A percentile compares a stretch with the other conserved stretches of the same genome.
phyloP scores from a whole-genome alignment of 23 tunicate genomes.

The Corella eumyota region DNA sequence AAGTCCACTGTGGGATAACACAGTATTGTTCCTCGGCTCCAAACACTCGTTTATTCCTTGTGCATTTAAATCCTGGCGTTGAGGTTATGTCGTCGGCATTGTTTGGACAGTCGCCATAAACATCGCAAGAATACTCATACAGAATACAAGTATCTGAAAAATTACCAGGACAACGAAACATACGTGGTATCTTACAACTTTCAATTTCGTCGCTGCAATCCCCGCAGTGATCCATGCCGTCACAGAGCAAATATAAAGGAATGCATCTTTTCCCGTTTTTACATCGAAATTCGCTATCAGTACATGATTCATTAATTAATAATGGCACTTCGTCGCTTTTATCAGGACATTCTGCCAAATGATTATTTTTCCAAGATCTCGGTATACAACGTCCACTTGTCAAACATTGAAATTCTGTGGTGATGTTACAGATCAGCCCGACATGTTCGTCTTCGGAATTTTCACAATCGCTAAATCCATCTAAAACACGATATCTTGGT shows the following conservation, averaged over 20 bases:
- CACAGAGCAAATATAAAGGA: too few relatives aligned
- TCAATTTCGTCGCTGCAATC: too few relatives aligned
- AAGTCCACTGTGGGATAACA: constrained; percentile 20
- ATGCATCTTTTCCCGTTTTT: constrained; percentile 11
- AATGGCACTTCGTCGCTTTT: constrained; percentile 19
- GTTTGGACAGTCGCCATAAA: neutral
- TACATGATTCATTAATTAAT: neutral
- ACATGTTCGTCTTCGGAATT: neutral
- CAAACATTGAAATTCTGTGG: constrained; percentile 18
- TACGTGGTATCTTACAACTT: constrained; percentile 6
- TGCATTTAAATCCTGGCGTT: constrained; percentile 19
- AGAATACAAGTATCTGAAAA: constrained; percentile 6
- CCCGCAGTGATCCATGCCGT: too few relatives aligned
- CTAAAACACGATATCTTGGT: constrained; percentile 1
- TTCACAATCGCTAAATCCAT: neutral
- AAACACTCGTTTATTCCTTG: neutral
- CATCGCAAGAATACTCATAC: constrained; percentile 9
- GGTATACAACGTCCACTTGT: constrained; percentile 40
- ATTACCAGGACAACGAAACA: constrained; percentile 21
- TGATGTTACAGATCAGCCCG: too few relatives aligned
- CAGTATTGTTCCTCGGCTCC: neutral
- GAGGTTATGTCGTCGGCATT: neutral
- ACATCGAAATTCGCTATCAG: constrained; percentile 11
- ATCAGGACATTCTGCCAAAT: constrained; percentile 5
- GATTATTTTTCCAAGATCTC: constrained; percentile 16